These are phyloP conservation scores for Lagorchestes hirsutus DNA, from an alignment of 2,797 vertebrate genomes.

Conservation along the genomic window DNA sequence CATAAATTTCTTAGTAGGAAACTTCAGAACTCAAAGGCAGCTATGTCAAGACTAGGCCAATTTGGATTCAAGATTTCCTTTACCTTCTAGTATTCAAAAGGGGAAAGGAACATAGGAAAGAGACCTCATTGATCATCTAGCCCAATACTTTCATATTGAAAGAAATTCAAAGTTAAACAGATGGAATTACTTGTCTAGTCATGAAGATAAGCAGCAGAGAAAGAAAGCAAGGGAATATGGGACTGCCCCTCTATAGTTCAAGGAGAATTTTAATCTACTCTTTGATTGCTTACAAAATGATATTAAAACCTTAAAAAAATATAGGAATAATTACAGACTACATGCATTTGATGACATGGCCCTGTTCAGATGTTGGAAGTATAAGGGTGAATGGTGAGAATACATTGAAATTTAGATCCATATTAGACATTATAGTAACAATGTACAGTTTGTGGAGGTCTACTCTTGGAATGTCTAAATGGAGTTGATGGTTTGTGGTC, in stretches of 20 bases:
- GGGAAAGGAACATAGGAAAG: neutral
- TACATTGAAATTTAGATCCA: neutral
- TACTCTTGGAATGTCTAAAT: neutral
- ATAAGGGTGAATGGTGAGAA: neutral
- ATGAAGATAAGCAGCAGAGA: neutral
- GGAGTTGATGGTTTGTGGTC: neutral
- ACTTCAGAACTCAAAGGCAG: neutral
- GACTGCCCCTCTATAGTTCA: neutral
- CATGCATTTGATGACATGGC: neutral
- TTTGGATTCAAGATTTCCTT: neutral
- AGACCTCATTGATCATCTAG: neutral
- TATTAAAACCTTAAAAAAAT: neutral
- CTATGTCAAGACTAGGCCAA: slow-evolving; percentile 5
- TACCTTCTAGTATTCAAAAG: neutral
- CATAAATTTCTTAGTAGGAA: neutral
- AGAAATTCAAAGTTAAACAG: neutral
- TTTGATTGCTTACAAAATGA: neutral
- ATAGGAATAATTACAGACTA: neutral
- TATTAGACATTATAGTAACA: neutral
- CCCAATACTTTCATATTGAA: neutral
- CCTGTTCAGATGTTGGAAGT: neutral
- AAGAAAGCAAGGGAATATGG: neutral
- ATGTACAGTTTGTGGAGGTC: neutral
- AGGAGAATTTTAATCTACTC: neutral
- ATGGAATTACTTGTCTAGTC: neutral